These are phyloP conservation scores for Platerodrilus igneus DNA, from an alignment of 2,888 invertebrate genomes.

Conservation along the genomic window DNA sequence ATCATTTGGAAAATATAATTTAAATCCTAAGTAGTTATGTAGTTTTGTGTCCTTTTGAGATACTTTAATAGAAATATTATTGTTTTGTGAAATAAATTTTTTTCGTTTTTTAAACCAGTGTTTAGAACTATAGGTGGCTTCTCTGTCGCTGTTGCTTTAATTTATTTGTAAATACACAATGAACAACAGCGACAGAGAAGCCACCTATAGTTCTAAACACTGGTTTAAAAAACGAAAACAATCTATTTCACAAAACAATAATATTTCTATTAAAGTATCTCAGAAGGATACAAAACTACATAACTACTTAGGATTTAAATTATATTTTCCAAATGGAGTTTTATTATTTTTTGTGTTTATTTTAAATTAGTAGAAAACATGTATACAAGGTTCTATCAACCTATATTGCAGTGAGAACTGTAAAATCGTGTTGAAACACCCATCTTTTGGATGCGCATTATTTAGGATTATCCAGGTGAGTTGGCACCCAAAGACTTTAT, in stretches of 20 bases:
- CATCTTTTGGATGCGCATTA: too few relatives aligned
- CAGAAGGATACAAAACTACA: conserved; percentile 9
- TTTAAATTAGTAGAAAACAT: too few relatives aligned
- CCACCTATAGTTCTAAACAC: not conserved
- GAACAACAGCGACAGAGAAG: too few relatives aligned
- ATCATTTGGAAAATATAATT: conserved; percentile 64
- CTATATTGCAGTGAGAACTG: too few relatives aligned
- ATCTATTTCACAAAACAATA: not conserved
- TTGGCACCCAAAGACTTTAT: too few relatives aligned
- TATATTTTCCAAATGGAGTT: conserved; percentile 68
- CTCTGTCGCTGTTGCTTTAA: too few relatives aligned
- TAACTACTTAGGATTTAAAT: conserved; percentile 65
- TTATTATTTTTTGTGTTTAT: too few relatives aligned
- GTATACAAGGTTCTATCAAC: too few relatives aligned
- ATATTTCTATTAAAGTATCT: not conserved
- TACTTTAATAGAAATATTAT: not conserved
- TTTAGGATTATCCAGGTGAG: too few relatives aligned
- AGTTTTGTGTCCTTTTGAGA: conserved; percentile 1
- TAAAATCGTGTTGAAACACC: too few relatives aligned
- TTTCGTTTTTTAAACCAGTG: not conserved
- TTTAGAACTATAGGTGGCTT: too few relatives aligned
- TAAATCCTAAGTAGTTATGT: conserved; percentile 63
- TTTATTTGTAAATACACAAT: too few relatives aligned
- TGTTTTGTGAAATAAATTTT: not conserved
- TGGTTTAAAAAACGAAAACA: conserved; percentile 1